Conservation (phyloP, 2,888 invertebrate species). For the Enoplolaimus lenunculus region DNA sequence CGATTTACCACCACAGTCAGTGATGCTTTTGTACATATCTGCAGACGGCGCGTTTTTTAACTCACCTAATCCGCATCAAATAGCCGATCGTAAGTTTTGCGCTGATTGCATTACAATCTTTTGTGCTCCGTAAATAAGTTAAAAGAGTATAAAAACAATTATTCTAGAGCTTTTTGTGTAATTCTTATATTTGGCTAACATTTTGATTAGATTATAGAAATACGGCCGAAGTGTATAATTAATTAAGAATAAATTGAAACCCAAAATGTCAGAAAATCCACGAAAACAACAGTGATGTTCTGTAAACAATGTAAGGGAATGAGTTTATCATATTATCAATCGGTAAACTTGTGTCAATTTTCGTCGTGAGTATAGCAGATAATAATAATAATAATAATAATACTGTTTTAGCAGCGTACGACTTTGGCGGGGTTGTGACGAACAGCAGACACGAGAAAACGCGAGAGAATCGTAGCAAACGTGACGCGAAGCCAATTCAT, state of each 20-base stretch:
- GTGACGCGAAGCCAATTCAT: background rate
- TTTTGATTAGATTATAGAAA: background rate
- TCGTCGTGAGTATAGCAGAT: too few relatives aligned
- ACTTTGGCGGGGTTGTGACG: slow-evolving; percentile 74
- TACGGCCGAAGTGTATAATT: background rate
- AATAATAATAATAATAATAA: too few relatives aligned
- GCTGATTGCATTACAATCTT: too few relatives aligned
- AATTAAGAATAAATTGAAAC: background rate
- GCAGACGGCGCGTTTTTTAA: slow-evolving; percentile 69
- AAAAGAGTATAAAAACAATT: too few relatives aligned
- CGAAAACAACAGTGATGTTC: too few relatives aligned
- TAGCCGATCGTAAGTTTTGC: slow-evolving; percentile 58
- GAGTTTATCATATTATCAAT: too few relatives aligned
- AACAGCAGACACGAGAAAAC: slow-evolving; percentile 55
- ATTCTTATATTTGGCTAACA: background rate
- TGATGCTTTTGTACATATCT: slow-evolving; percentile 75
- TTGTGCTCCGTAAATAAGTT: too few relatives aligned
- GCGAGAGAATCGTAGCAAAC: background rate
- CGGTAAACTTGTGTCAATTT: too few relatives aligned
- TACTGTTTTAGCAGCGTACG: slow-evolving; percentile 55
- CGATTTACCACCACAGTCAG: slow-evolving; percentile 78
- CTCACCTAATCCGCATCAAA: background rate
- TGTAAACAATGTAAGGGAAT: too few relatives aligned
- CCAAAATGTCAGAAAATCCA: too few relatives aligned
- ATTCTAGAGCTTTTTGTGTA: background rate